Evolutionary conservation across 2,797 vertebrate genomes (phyloP), one percentile per base, ranked within the genome.

Genomic region (Lepilemur ruficaudatus): DNA sequence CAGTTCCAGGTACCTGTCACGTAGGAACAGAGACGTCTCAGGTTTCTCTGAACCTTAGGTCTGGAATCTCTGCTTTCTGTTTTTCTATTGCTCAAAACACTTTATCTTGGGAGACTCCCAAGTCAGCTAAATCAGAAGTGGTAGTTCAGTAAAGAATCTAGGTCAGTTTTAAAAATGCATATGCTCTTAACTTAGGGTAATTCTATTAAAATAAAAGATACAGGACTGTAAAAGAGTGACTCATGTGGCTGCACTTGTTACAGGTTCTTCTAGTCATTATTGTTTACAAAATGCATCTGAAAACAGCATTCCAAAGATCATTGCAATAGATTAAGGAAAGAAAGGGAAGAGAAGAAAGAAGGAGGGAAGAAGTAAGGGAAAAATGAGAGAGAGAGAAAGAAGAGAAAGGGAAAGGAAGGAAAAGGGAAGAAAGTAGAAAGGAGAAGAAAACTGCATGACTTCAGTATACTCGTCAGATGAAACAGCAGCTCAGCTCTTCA

Each of bases 51-150:
- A 35, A 57, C 6, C 23, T 30, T 4, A 55, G 46, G 23, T 63
- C 85, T 65, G 9, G 30, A 83, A 59, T 84, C 32, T 83, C 46
- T 52, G n/a, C 38, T 67, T 63, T 78, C 46, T 83, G 4, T 72
- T 75, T 91, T 80, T 23, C 18, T 32, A 0, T 46, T 69, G 5
- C 35, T 83, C 35, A 57, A 75, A 82, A 70, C 4, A 59, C 2
- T 76, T 89, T 30, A 59, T 92, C 28, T 78, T 88, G 78, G 90
- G 78, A 57, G 83, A 83, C 7, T 63, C 25, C 25, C 22, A 50
- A 52, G 28, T 67, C 59, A 86, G 2, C 18, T 52, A 72, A 61
- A 32, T 69, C 30, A 70, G 23, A 84, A 78, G 14, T 76, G 91
- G 43, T 87, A 61, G 67, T 75, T 80, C n/a, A 59, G 48, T 88